phyloP scores from a whole-genome alignment of 2,113 vertebrate genomes.

The Platanista minor region DNA sequence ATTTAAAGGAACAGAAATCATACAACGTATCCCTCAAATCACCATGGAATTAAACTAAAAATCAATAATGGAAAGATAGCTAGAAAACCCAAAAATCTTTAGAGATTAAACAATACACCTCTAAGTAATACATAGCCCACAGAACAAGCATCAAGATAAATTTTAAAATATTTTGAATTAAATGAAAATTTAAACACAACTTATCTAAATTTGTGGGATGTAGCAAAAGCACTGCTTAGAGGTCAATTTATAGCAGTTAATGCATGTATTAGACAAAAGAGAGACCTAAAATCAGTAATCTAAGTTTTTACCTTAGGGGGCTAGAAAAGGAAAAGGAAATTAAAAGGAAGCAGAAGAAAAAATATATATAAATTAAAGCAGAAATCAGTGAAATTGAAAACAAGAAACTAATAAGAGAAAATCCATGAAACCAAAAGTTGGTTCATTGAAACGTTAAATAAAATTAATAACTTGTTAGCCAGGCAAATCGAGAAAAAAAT shows the following conservation, averaged over 20 bases:
- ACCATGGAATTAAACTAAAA: neutral
- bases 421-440: neutral
- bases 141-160: too few species aligned
- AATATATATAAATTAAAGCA: neutral
- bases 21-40: neutral
- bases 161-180: too few species aligned
- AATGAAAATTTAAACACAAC: too few species aligned
- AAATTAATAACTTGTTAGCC: neutral
- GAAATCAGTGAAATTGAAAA: neutral
- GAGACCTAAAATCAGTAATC: neutral
- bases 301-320: neutral
- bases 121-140: too few species aligned
- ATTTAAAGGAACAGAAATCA: neutral
- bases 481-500: neutral
- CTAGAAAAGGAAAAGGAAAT: neutral
- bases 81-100: neutral
- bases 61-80: neutral
- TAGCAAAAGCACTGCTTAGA: neutral
- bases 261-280: neutral
- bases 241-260: neutral
- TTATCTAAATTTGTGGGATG: neutral
- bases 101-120: neutral
- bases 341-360: neutral
- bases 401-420: neutral
- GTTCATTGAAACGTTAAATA: neutral